Evolutionary conservation across 2,113 vertebrate genomes (phyloP).

Genomic region (Mastomys coucha): DNA sequence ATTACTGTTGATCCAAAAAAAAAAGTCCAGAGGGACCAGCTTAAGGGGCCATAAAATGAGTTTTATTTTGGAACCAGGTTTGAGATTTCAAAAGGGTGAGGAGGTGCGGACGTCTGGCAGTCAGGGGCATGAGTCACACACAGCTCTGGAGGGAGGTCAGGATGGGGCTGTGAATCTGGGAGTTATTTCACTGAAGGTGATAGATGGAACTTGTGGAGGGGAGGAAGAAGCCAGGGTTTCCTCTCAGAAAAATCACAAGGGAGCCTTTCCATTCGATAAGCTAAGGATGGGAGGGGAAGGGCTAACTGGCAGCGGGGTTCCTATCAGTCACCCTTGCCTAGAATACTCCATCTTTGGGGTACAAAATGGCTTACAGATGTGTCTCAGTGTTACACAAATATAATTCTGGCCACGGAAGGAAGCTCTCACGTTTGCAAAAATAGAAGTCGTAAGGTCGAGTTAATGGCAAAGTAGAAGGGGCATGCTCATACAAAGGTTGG

Average conservation of each 20-base stretch:
- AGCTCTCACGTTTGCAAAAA: slow-evolving; percentile 4
- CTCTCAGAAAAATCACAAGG: background rate
- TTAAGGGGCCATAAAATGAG: background rate
- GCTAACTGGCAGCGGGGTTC: background rate
- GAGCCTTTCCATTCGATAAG: background rate
- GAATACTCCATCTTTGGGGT: slow-evolving; percentile 2
- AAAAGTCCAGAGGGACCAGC: background rate
- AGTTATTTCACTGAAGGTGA: slow-evolving; percentile 51
- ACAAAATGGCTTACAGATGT: slow-evolving; percentile 46
- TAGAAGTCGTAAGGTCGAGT: background rate
- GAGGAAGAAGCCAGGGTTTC: background rate
- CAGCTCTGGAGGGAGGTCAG: background rate
- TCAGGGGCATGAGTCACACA: background rate
- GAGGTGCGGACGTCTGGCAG: background rate
- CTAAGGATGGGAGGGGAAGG: background rate
- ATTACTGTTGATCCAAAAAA: background rate
- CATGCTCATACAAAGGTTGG: background rate
- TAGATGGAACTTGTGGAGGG: background rate
- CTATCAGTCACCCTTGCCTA: slow-evolving; percentile 5
- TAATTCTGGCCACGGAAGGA: background rate
- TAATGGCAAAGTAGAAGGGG: background rate
- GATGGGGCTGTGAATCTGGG: background rate
- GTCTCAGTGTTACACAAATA: background rate
- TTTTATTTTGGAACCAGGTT: background rate
- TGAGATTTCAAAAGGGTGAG: background rate